These are phyloP conservation scores for Drosophila carrolli DNA, from an alignment of 1,140 invertebrate genomes.

Conservation along the genomic window DNA sequence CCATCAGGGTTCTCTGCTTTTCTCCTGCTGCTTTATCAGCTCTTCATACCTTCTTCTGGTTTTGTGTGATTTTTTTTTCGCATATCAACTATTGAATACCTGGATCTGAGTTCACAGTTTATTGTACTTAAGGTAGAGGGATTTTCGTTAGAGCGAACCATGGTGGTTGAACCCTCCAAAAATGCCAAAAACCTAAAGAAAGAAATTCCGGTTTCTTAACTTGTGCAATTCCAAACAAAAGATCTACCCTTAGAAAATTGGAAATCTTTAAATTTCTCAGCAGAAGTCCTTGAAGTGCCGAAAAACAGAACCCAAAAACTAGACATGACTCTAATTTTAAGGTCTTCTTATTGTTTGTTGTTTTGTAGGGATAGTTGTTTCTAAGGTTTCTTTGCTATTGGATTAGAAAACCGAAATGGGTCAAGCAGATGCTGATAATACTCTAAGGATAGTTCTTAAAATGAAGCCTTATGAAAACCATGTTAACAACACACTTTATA, in stretches of 20 bases:
- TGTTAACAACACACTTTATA: too few species aligned
- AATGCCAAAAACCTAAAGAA: conserved; percentile 28
- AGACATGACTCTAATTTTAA: not conserved
- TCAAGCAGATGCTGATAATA: not conserved
- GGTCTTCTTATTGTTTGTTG: conserved; percentile 42
- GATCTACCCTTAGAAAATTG: conserved; percentile 21
- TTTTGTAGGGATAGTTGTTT: conserved; percentile 19
- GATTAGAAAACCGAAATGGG: conserved; percentile 27
- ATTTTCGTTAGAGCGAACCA: conserved; percentile 9
- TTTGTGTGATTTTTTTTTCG: conserved; percentile 36
- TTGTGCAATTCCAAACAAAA: conserved; percentile 36
- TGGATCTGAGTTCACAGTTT: conserved; percentile 14
- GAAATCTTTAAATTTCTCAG: conserved; percentile 1
- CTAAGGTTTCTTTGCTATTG: conserved; percentile 35
- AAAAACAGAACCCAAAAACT: conserved; percentile 22
- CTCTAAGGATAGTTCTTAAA: not conserved
- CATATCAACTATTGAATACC: conserved; percentile 55
- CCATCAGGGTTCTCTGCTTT: conserved; percentile 35
- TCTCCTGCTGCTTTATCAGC: conserved; percentile 47
- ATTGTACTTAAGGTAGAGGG: conserved; percentile 6
- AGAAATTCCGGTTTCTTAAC: conserved; percentile 29
- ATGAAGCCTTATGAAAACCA: not conserved
- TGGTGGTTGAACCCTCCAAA: conserved; percentile 23
- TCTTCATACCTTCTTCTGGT: conserved; percentile 20
- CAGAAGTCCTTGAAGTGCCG: conserved; percentile 40